Conservation (phyloP, 2,888 invertebrate genomes). For the Drosophila affinis region DNA sequence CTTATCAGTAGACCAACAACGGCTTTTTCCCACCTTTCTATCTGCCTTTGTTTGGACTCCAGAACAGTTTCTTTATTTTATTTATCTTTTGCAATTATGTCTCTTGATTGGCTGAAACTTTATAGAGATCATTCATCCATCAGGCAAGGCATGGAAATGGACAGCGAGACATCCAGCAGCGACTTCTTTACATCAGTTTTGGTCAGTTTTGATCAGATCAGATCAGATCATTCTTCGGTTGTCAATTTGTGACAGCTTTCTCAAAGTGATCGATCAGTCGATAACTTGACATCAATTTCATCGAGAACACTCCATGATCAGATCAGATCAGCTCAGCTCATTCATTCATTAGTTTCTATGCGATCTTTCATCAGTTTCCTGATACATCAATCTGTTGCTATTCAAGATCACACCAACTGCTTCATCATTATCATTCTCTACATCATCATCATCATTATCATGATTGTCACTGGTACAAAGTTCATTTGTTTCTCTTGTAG, state of each 20-base stretch:
- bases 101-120: background rate
- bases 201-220: too few species aligned
- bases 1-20: constrained; percentile 15
- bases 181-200: too few species aligned
- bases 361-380: too few species aligned
- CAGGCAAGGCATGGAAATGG: too few species aligned
- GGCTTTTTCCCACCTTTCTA: background rate
- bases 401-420: constrained; percentile 20
- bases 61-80: background rate
- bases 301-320: background rate
- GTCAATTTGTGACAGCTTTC: too few species aligned
- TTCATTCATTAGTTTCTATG: too few species aligned
- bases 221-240: too few species aligned
- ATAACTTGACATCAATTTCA: constrained; percentile 1
- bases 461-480: constrained; percentile 71
- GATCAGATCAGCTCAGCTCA: background rate
- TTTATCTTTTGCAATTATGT: background rate
- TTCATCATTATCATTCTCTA: constrained; percentile 29
- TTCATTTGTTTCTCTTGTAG: constrained; percentile 65
- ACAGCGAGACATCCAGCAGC: too few species aligned
- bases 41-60: background rate
- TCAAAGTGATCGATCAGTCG: too few species aligned
- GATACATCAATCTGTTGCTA: background rate
- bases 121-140: background rate
- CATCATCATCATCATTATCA: constrained; percentile 28